These are phyloP conservation scores for Crenuchus spilurus DNA, from an alignment of 2,797 vertebrate species.

Conservation along the genomic window DNA sequence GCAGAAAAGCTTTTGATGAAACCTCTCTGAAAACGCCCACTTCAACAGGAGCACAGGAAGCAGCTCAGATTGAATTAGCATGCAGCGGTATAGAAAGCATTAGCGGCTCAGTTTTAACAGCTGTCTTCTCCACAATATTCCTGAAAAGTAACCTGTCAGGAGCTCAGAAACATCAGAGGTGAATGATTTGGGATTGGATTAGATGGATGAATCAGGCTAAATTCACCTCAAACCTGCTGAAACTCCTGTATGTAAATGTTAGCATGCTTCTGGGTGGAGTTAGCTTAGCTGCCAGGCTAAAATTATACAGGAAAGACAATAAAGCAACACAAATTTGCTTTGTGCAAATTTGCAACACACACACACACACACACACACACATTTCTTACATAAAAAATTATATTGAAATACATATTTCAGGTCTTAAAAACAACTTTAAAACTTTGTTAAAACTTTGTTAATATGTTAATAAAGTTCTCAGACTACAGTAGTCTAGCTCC, in stretches of 20 bases:
- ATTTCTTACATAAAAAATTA: no score
- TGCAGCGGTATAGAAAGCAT: conserved; percentile 1
- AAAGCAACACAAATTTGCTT: background rate
- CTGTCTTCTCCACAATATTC: background rate
- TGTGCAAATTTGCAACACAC: background rate
- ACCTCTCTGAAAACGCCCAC: conserved; percentile 3
- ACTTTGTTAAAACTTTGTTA: no score
- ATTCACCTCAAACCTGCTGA: background rate
- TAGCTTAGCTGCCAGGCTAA: background rate
- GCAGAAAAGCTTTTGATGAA: conserved; percentile 8
- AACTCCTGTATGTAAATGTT: background rate
- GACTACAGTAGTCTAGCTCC: no score
- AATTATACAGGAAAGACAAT: background rate
- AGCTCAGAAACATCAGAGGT: background rate
- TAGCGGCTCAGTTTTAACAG: background rate
- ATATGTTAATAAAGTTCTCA: no score
- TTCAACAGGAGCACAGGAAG: conserved; percentile 8
- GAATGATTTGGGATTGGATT: background rate
- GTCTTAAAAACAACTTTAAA: no score
- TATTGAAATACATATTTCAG: no score
- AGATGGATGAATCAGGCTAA: background rate
- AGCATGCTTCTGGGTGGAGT: background rate
- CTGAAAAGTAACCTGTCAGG: background rate
- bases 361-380: no score
- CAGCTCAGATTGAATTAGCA: conserved; percentile 20